These are phyloP conservation scores for Aphrocallistes beatrix DNA, from an alignment of 37 sponge, comb jelly and placozoan species.

Conservation along the genomic window DNA sequence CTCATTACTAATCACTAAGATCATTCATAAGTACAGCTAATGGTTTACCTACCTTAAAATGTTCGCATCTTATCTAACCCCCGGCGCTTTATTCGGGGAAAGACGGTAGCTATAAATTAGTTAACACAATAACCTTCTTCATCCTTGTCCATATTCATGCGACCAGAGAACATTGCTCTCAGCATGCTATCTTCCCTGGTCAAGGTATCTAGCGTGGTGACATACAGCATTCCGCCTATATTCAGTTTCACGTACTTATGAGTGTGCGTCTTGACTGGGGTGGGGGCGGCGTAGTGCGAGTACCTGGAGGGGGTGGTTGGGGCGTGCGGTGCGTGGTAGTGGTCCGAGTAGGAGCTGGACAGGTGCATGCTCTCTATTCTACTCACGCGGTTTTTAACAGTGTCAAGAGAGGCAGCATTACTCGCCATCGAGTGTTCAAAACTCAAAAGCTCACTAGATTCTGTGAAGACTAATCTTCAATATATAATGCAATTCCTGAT, in stretches of 20 bases:
- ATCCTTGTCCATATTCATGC: constrained; percentile 81
- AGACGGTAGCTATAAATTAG: too few relatives aligned
- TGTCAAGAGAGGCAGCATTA: not conserved
- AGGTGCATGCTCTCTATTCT: constrained; percentile 2
- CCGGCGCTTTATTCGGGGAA: too few relatives aligned
- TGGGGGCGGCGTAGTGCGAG: not conserved
- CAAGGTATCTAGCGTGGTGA: constrained; percentile 81
- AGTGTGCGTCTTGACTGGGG: not conserved
- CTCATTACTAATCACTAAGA: not conserved
- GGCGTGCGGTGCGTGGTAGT: not conserved
- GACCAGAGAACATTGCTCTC: constrained; percentile 91
- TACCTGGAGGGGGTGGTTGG: not conserved
- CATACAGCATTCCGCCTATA: constrained; percentile 82
- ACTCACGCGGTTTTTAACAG: not conserved
- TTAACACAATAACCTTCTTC: too few relatives aligned
- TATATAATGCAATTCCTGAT: too few relatives aligned
- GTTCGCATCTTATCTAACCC: too few relatives aligned
- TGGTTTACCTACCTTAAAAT: too few relatives aligned
- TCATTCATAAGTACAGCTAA: not conserved
- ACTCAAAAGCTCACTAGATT: too few relatives aligned
- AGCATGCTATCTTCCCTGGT: constrained; percentile 91
- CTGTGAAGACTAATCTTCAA: too few relatives aligned
- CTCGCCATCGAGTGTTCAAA: too few relatives aligned
- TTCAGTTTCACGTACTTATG: constrained; percentile 83
- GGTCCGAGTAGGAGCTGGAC: not conserved